Evolutionary conservation across 2,797 vertebrate species (phyloP).

Genomic region (Moxostoma hubbsi): DNA sequence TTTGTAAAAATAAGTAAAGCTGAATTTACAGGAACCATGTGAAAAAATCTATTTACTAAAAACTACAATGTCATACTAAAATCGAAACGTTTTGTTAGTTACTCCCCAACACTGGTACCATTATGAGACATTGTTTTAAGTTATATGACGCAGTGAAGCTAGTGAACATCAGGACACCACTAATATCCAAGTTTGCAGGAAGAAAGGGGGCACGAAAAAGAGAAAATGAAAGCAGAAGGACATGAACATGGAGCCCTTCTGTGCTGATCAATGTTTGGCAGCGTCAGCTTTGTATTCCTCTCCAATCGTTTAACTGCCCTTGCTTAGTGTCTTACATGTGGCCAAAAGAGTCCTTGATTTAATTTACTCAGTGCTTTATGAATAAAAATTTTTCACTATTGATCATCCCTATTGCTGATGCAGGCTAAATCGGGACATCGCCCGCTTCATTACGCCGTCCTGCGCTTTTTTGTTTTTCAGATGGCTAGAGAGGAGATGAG

Average conservation of each 20-base stretch:
- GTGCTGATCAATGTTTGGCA: constrained; percentile 43
- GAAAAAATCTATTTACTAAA: no score
- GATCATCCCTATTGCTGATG: constrained; percentile 89
- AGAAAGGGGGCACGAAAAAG: not conserved
- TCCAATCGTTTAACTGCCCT: constrained; percentile 73
- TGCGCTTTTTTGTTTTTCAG: constrained; percentile 25
- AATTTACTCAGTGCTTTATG: constrained; percentile 95
- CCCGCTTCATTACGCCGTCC: constrained; percentile 78
- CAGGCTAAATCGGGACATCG: constrained; percentile 79
- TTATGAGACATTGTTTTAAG: not conserved
- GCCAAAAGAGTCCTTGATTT: constrained; percentile 90
- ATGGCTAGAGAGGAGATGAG: constrained; percentile 43
- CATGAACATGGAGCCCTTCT: not conserved
- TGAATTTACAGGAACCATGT: not conserved
- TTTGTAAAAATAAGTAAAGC: not conserved
- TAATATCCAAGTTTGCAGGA: not conserved
- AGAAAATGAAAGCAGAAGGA: constrained; percentile 14
- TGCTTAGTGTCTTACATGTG: constrained; percentile 84
- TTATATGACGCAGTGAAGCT: not conserved
- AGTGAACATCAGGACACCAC: not conserved
- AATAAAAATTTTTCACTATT: constrained; percentile 98
- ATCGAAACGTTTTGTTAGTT: no score
- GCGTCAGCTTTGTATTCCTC: constrained; percentile 49
- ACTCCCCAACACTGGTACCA: no score
- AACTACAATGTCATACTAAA: no score